phyloP scores from a whole-genome alignment of 2,113 vertebrate genomes.

The Protobothrops mucrosquamatus region DNA sequence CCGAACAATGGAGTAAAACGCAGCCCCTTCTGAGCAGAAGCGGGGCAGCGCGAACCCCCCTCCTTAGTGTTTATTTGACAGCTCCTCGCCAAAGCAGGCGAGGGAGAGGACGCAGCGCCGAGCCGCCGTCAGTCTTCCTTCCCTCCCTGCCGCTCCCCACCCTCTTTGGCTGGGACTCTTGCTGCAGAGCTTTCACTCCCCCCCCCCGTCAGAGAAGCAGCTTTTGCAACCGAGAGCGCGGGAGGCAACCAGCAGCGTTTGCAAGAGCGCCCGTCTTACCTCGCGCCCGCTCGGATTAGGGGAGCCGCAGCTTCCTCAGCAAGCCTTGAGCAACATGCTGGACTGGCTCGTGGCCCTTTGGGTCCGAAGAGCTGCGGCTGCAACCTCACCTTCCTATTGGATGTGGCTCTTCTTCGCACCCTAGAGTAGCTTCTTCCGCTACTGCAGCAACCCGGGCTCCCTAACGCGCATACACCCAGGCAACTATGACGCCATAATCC shows the following conservation, averaged over 20 bases:
- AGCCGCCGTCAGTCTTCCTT: neutral
- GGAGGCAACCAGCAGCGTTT: neutral
- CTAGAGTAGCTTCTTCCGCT: neutral
- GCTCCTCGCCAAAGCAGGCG: neutral
- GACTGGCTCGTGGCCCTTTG: neutral
- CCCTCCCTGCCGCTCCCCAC: neutral
- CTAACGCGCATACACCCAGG: neutral
- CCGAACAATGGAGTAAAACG: neutral
- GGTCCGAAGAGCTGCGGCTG: neutral
- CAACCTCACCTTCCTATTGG: neutral
- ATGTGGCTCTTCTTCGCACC: neutral
- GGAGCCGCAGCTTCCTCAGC: neutral
- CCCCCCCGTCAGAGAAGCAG: neutral
- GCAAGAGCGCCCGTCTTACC: neutral
- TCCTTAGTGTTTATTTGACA: neutral
- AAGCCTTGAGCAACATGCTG: neutral
- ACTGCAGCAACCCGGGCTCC: neutral
- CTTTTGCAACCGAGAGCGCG: neutral
- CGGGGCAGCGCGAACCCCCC: too few species aligned
- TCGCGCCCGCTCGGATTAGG: neutral
- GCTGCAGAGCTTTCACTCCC: neutral
- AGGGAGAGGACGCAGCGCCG: neutral
- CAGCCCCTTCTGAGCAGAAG: neutral
- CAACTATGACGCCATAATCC: slow-evolving; percentile 32
- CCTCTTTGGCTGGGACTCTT: neutral